Percentiles rank a stretch among this genome's conserved stretches.
These are phyloP conservation scores for Frieseomelitta varia DNA, from an alignment of 1,140 invertebrate genomes.

Conservation along the genomic window DNA sequence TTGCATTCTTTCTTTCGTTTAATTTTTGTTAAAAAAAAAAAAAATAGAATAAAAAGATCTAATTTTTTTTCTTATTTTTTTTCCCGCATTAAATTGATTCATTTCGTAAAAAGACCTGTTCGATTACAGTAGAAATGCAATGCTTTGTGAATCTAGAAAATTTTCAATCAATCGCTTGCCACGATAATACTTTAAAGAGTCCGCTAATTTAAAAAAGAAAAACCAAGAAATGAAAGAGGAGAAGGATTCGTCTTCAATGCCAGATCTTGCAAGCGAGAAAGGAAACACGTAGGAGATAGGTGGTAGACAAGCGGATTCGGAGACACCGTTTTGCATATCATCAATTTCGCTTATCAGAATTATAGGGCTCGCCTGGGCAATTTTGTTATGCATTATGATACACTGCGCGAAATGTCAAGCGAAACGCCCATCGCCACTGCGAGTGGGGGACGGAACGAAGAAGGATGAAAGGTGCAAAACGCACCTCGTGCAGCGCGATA, in stretches of 20 bases:
- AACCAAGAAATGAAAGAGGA: not conserved
- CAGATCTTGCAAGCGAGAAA: not conserved
- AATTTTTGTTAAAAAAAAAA: not conserved
- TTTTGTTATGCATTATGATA: slow-evolving; percentile 13
- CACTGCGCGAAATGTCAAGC: slow-evolving; percentile 15
- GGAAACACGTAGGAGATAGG: not conserved
- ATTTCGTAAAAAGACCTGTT: too few species aligned
- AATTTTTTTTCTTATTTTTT: too few species aligned
- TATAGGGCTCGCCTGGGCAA: not conserved
- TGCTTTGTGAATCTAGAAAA: too few species aligned
- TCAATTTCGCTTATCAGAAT: not conserved
- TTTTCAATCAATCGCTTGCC: too few species aligned
- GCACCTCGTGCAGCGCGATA: not conserved
- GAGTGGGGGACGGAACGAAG: not conserved
- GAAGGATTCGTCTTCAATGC: too few species aligned
- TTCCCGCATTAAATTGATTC: too few species aligned
- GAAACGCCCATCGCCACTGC: slow-evolving; percentile 35
- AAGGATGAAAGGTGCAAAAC: not conserved
- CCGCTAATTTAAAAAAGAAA: too few species aligned
- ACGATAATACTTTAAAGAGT: too few species aligned
- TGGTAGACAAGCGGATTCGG: not conserved
- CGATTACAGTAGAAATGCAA: too few species aligned
- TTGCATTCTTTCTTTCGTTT: too few species aligned
- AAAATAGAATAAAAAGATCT: not conserved
- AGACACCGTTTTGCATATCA: not conserved